These are phyloP conservation scores for Pluvialis apricaria DNA, from an alignment of 2,113 vertebrate species.

Conservation along the genomic window DNA sequence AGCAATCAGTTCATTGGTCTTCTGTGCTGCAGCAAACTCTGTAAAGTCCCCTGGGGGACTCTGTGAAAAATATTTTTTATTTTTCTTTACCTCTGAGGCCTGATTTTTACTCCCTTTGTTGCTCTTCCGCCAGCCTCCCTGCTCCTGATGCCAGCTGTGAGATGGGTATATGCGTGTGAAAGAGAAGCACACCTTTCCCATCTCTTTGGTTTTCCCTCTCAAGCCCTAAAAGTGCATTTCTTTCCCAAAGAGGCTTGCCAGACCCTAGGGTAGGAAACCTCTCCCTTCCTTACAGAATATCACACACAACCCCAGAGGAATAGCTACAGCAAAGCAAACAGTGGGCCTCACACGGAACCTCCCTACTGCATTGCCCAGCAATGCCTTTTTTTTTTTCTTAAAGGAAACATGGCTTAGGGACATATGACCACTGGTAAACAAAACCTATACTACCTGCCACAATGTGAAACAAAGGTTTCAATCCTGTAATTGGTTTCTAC, in stretches of 20 bases:
- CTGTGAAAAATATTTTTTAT: not conserved
- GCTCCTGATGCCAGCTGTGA: not conserved
- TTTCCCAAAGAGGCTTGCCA: not conserved
- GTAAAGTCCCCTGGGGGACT: not conserved
- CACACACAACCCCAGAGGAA: not conserved
- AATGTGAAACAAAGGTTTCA: not conserved
- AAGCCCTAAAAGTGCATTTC: not conserved
- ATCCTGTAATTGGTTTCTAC: not conserved
- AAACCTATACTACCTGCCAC: not conserved
- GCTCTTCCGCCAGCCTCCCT: not conserved
- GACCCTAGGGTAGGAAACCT: not conserved
- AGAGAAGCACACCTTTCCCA: not conserved
- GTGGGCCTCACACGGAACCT: not conserved
- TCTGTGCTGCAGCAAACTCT: not conserved
- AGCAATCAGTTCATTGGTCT: not conserved
- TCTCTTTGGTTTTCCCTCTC: not conserved
- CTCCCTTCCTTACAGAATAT: not conserved
- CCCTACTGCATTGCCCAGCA: not conserved
- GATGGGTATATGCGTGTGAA: rapidly evolving
- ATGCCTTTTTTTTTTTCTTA: too few species aligned
- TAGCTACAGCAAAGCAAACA: not conserved
- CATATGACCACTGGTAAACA: not conserved
- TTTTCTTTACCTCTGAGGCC: not conserved
- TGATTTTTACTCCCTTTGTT: not conserved
- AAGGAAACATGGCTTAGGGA: not conserved